Percentiles rank a stretch among this genome's conserved stretches.
Conservation (phyloP, 2,888 invertebrate genomes). For the Drosophila longiperda region DNA sequence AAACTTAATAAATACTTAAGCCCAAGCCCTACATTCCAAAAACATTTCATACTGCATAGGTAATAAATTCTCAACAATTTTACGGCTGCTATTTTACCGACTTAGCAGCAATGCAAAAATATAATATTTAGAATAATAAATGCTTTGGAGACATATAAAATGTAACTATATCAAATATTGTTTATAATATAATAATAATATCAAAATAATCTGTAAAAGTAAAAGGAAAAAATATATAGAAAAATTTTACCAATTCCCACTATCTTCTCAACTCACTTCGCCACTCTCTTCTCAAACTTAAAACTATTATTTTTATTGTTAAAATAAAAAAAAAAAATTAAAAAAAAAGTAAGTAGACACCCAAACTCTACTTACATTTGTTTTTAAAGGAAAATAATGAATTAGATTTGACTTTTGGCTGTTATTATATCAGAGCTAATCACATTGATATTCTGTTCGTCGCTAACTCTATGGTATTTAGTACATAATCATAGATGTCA, state of each 20-base stretch:
- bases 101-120: not conserved
- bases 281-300: too few relatives aligned
- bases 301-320: too few relatives aligned
- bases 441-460: not conserved
- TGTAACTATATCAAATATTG: not conserved
- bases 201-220: not conserved
- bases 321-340: too few relatives aligned
- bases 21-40: constrained; percentile 12
- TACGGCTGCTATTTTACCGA: constrained; percentile 8
- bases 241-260: too few relatives aligned
- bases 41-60: constrained; percentile 41
- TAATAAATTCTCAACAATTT: constrained; percentile 54
- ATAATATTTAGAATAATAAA: not conserved
- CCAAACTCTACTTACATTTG: not conserved
- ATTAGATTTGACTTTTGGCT: not conserved
- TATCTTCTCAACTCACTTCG: too few relatives aligned
- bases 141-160: not conserved
- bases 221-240: too few relatives aligned
- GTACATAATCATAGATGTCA: not conserved
- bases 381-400: not conserved
- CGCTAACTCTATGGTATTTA: not conserved
- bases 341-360: too few relatives aligned
- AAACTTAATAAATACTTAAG: constrained; percentile 63
- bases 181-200: not conserved
- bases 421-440: not conserved